Percentiles rank a stretch among this genome's conserved stretches.
These are phyloP conservation scores for Acanthococcus lagerstroemiae DNA, from an alignment of 2,888 invertebrate species.

Conservation along the genomic window DNA sequence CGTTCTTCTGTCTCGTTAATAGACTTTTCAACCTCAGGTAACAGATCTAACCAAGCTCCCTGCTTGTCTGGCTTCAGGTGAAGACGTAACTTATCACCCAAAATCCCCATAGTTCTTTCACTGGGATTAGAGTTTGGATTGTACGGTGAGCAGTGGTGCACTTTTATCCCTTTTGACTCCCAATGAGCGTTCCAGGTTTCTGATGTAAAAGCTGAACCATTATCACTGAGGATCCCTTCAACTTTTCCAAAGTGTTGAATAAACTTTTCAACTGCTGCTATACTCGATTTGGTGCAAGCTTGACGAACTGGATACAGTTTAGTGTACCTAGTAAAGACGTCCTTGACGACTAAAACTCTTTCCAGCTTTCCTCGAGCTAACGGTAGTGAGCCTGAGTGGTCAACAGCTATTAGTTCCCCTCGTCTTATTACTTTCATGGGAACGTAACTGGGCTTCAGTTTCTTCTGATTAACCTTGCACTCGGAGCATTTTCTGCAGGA, in stretches of 20 bases:
- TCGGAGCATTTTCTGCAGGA: too few relatives aligned
- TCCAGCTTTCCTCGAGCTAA: too few relatives aligned
- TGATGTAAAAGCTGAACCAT: background rate
- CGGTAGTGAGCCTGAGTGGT: too few relatives aligned
- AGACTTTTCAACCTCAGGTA: too few relatives aligned
- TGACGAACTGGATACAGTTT: background rate
- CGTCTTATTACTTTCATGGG: too few relatives aligned
- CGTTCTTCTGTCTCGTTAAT: too few relatives aligned
- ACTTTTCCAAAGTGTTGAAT: background rate
- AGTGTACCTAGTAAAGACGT: background rate
- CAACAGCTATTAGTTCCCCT: too few relatives aligned
- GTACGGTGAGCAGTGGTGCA: background rate
- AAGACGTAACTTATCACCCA: background rate
- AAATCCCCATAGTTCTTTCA: background rate
- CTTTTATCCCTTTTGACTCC: background rate
- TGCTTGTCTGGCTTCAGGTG: too few relatives aligned
- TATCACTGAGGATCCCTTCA: background rate
- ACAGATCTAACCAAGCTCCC: too few relatives aligned
- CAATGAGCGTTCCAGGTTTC: background rate
- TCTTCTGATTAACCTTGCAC: too few relatives aligned
- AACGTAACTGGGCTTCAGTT: too few relatives aligned
- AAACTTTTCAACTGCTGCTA: background rate
- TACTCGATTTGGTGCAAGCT: background rate
- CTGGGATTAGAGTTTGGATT: background rate
- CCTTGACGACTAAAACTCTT: background rate